Evolutionary conservation across 1,140 invertebrate species (phyloP).

Genomic region (Pseudomyrmex sp.): DNA sequence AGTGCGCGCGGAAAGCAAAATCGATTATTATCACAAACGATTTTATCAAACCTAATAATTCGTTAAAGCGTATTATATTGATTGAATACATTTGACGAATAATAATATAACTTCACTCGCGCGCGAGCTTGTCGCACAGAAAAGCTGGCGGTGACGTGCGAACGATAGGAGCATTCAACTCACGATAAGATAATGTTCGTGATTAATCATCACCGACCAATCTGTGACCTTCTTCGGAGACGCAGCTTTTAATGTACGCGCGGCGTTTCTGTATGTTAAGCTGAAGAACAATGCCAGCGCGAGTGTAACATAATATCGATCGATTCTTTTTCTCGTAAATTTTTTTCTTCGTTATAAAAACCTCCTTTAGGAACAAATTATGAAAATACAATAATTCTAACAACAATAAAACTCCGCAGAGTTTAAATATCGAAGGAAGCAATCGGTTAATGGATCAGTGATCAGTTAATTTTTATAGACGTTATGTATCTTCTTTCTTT

Average conservation of each 20-base stretch:
- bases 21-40: neutral
- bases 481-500: too few relatives aligned
- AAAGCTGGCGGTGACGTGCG: conserved; percentile 10
- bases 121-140: neutral
- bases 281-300: neutral
- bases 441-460: too few relatives aligned
- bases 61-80: neutral
- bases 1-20: neutral
- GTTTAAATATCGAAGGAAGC: too few relatives aligned
- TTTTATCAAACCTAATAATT: neutral
- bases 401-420: too few relatives aligned
- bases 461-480: too few relatives aligned
- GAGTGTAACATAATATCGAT: neutral
- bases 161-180: conserved; percentile 51
- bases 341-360: too few relatives aligned
- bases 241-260: neutral
- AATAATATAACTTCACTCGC: conserved; percentile 9
- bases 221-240: conserved; percentile 49
- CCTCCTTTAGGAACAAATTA: neutral
- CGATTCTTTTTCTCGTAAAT: neutral
- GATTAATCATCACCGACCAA: conserved; percentile 50
- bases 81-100: conserved; percentile 30
- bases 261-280: neutral
- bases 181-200: conserved; percentile 50
- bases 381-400: neutral